phyloP scores from a whole-genome alignment of 2,888 invertebrate species.

The Nymphalis urticae region DNA sequence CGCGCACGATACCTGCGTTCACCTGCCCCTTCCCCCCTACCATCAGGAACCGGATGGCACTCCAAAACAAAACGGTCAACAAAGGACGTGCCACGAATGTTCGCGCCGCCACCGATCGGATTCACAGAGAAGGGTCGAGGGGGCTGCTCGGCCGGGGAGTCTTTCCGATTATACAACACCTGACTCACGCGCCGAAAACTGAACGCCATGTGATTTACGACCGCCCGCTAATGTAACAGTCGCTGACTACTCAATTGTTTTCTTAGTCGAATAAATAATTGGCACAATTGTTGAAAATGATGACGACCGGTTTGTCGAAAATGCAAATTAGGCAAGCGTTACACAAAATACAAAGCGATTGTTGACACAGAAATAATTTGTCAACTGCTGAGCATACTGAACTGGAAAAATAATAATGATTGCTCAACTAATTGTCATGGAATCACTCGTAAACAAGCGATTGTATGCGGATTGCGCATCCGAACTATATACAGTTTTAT shows the following conservation, averaged over 20 bases:
- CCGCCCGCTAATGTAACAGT: constrained; percentile 41
- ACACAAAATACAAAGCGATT: constrained; percentile 56
- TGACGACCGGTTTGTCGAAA: constrained; percentile 50
- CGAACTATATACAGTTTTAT: constrained; percentile 41
- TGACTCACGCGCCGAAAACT: constrained; percentile 64
- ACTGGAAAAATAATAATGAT: constrained; percentile 58
- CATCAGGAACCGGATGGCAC: constrained; percentile 80
- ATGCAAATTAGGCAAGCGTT: constrained; percentile 55
- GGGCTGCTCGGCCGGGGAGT: constrained; percentile 48
- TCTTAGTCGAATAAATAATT: constrained; percentile 46
- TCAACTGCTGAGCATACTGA: constrained; percentile 62
- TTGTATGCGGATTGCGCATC: constrained; percentile 55
- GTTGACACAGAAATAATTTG: constrained; percentile 56
- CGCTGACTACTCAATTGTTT: constrained; percentile 47
- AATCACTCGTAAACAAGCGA: constrained; percentile 69
- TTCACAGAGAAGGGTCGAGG: constrained; percentile 58
- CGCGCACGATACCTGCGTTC: constrained; percentile 77
- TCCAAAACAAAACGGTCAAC: constrained; percentile 81
- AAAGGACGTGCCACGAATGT: constrained; percentile 81
- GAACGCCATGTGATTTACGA: constrained; percentile 49
- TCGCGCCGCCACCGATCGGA: constrained; percentile 70
- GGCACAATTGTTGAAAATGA: constrained; percentile 47
- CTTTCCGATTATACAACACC: constrained; percentile 66
- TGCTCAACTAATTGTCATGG: constrained; percentile 68
- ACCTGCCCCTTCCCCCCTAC: constrained; percentile 78